Evolutionary conservation across 1,140 invertebrate species (phyloP).

Genomic region (Antheraea mylitta): DNA sequence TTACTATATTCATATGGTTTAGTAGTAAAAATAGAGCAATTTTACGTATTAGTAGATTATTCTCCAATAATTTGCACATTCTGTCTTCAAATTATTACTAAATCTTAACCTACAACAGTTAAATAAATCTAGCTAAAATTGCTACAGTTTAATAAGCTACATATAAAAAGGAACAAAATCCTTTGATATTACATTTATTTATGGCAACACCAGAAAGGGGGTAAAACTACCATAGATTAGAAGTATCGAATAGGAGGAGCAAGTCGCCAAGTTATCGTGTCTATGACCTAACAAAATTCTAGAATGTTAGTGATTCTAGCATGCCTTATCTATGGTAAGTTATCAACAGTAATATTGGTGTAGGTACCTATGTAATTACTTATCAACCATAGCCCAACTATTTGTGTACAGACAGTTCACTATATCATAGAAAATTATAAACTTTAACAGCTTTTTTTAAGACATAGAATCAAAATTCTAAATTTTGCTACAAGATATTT

Average conservation of each 20-base stretch:
- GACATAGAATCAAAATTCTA: too few relatives aligned
- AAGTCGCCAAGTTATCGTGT: slow-evolving; percentile 26
- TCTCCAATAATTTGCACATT: not conserved
- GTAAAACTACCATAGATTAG: slow-evolving; percentile 43
- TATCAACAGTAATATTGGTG: slow-evolving; percentile 40
- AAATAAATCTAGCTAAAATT: slow-evolving; percentile 11
- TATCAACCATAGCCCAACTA: slow-evolving; percentile 66
- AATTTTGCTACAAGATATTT: too few relatives aligned
- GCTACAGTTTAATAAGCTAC: slow-evolving; percentile 5
- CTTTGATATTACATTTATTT: not conserved
- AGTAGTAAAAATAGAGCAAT: not conserved
- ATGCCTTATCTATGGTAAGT: slow-evolving; percentile 53
- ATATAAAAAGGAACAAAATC: slow-evolving; percentile 4
- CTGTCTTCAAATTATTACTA: not conserved
- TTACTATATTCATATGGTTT: not conserved
- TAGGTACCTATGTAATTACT: slow-evolving; percentile 44
- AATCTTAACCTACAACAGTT: not conserved
- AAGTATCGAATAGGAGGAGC: slow-evolving; percentile 35
- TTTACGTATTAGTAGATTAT: not conserved
- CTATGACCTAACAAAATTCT: slow-evolving; percentile 50
- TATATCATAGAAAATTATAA: slow-evolving; percentile 46
- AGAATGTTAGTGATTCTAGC: slow-evolving; percentile 66
- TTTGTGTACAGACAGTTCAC: slow-evolving; percentile 27
- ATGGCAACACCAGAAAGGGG: slow-evolving; percentile 51
- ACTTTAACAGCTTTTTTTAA: too few relatives aligned